These are phyloP conservation scores for Coelopa pilipes DNA, from an alignment of 2,888 invertebrate genomes.

Conservation along the genomic window DNA sequence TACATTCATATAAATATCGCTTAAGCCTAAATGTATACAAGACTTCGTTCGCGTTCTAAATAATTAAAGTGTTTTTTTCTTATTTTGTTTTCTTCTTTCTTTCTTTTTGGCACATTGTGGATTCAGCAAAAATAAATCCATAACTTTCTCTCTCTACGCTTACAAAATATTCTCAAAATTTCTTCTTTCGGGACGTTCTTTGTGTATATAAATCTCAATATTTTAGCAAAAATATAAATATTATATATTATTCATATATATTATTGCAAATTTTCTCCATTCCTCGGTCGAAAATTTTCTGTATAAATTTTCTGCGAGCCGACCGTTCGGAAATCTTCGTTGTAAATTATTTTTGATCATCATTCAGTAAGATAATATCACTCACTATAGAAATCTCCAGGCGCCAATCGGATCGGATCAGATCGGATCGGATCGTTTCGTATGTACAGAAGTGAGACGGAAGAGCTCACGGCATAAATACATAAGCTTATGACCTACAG, in stretches of 20 bases:
- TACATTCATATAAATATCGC: not conserved
- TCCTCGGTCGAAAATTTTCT: not conserved
- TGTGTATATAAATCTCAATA: not conserved
- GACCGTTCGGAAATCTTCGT: conserved; percentile 21
- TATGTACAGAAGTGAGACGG: too few species aligned
- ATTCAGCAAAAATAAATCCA: conserved; percentile 47
- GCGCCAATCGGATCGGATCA: not conserved
- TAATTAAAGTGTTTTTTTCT: conserved; percentile 33
- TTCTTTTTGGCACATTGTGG: conserved; percentile 58
- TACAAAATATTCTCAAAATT: conserved; percentile 6
- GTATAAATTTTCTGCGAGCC: not conserved
- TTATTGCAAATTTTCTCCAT: too few species aligned
- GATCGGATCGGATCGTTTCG: not conserved
- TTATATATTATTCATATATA: too few species aligned
- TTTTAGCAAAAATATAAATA: too few species aligned
- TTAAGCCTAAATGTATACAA: conserved; percentile 40
- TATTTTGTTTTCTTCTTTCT: conserved; percentile 34
- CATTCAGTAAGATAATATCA: conserved; percentile 4
- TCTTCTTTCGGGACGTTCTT: not conserved
- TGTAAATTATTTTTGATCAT: conserved; percentile 24
- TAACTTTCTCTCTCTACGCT: conserved; percentile 9
- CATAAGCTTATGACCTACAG: not conserved
- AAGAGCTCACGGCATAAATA: too few species aligned
- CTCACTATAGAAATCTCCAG: conserved; percentile 11
- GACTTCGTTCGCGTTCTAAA: not conserved